Percentiles rank a stretch among this genome's conserved stretches.
phyloP scores from a whole-genome alignment of 92 coral and sea anemone genomes.

The Bergia sp. region DNA sequence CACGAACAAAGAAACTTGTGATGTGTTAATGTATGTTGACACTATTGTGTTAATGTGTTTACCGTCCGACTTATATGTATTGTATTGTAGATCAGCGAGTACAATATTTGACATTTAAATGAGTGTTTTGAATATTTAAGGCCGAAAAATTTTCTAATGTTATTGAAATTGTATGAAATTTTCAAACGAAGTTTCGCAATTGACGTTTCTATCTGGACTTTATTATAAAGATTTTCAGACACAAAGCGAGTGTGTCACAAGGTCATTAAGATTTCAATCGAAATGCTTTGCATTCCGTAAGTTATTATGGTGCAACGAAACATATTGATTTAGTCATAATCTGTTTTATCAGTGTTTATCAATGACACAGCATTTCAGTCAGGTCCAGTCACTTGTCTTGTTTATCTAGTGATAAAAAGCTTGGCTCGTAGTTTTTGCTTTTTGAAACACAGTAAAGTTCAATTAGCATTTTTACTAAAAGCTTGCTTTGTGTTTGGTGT shows the following conservation, averaged over 20 bases:
- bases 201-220: not conserved
- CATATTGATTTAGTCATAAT: not conserved
- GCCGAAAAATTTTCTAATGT: not conserved
- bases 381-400: not conserved
- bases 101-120: constrained; percentile 2
- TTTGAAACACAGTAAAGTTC: too few species aligned
- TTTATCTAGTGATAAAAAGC: not conserved
- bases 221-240: not conserved
- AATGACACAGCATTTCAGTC: not conserved
- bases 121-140: not conserved
- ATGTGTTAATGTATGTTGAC: not conserved
- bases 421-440: not conserved
- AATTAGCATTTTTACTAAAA: not conserved
- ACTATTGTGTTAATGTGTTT: not conserved
- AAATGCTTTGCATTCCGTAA: constrained; percentile 13
- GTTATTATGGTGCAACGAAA: not conserved
- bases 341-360: not conserved
- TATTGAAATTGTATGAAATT: not conserved
- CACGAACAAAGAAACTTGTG: not conserved
- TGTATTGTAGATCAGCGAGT: constrained; percentile 1
- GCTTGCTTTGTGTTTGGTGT: not conserved
- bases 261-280: not conserved
- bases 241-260: not conserved
- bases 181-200: not conserved
- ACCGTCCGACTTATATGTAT: not conserved